phyloP scores from a whole-genome alignment of 2,113 vertebrate species.

The Tychaedon coryphoeus region DNA sequence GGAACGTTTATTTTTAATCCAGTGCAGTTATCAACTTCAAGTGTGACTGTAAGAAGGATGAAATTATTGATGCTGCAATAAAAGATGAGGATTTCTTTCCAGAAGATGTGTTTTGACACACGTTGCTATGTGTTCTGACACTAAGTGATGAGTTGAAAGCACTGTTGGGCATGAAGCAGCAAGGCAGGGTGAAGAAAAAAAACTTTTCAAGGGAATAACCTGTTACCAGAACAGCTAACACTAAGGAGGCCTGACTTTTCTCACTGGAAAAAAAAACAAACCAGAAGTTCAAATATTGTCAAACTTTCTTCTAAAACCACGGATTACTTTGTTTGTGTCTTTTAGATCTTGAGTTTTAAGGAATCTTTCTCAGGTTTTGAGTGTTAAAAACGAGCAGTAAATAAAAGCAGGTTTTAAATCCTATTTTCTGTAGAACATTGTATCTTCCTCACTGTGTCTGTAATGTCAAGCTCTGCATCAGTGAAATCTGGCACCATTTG shows the following conservation, averaged over 20 bases:
- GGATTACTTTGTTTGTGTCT: not conserved
- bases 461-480: not conserved
- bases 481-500: not conserved
- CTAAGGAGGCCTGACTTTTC: not conserved
- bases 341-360: not conserved
- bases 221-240: not conserved
- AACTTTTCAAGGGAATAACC: not conserved
- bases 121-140: not conserved
- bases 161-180: not conserved
- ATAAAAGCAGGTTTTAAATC: not conserved
- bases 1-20: not conserved
- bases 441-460: not conserved
- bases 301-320: not conserved
- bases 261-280: not conserved
- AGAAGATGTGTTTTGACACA: not conserved
- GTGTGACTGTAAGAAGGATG: not conserved
- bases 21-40: not conserved
- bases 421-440: not conserved
- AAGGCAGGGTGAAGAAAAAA: not conserved
- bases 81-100: not conserved
- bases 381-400: not conserved
- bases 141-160: not conserved
- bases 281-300: not conserved
- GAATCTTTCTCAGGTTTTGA: not conserved
- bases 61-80: not conserved